Base-by-base conservation (phyloP, 2,113 vertebrate species). In the Dryoscopus gambensis region DNA sequence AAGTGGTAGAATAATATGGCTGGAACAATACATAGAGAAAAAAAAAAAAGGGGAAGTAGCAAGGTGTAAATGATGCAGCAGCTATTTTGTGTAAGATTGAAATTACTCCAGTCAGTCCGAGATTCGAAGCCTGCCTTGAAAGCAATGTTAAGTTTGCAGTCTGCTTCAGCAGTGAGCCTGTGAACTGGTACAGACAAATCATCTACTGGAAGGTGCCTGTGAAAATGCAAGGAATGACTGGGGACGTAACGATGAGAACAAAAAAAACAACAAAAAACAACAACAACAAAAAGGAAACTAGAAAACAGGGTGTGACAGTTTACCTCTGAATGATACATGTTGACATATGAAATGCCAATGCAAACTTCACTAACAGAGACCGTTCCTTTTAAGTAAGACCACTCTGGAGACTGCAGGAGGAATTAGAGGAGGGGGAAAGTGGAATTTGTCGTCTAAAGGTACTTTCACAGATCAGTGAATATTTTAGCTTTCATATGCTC, bases 341-440 rank as follows among this genome's bases (percentile, higher is more conserved):
- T 21, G 53, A 40, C 8, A 5, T 12, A 10, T 13, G 42, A 85
- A 76, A 40, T n/a, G 10, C 24, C 59, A 39, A 16, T 7, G 35
- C 42, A 73, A 49, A 74, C 25, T 12, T 73, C 42, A 27, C 50
- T 55, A 31, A 20, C 17, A 69, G 16, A 9, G 18, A 30, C 73
- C 57, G 16, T 37, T 64, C 31, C 11, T 89, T 85, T 76, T 42
- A 76, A 79, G 14, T 31, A 31, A 89, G 46, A 37, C 16, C 37
- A 25, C 20, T 31, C 46, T 40, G 42, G 59, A 68, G 53, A 49
- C 0, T 27, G 24, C 33, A 25, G 27, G 57, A 73, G 35, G 35
- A 59, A 55, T 28, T n/a, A 27, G 28, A 37, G 3, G 7, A 7
- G 15, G 5, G 5, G 5, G 0, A 20, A 67, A 67, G 22, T 0